Evolutionary conservation across 2,888 invertebrate genomes (phyloP).

Genomic region (Ectemnius cavifrons): DNA sequence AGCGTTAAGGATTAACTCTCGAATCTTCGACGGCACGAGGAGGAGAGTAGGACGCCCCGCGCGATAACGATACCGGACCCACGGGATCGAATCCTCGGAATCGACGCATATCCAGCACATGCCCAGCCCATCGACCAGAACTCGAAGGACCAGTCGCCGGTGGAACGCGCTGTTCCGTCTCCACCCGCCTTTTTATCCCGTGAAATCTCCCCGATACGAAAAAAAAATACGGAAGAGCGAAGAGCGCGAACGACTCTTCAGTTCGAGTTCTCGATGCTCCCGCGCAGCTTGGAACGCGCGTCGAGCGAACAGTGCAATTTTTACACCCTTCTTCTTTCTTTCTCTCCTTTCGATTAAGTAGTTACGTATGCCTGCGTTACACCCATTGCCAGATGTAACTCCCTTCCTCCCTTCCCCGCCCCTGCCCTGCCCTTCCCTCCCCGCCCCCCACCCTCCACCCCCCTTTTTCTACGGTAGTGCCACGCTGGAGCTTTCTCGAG

Average conservation of each 20-base stretch:
- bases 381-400: background rate
- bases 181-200: too few species aligned
- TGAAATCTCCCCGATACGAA: too few species aligned
- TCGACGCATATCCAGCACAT: constrained; percentile 24
- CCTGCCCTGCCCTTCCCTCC: too few species aligned
- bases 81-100: too few species aligned
- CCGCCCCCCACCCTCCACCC: too few species aligned
- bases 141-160: constrained; percentile 4
- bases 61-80: too few species aligned
- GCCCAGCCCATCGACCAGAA: constrained; percentile 42
- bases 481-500: constrained; percentile 43
- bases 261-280: constrained; percentile 21
- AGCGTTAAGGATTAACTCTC: constrained; percentile 32
- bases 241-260: background rate
- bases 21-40: too few species aligned
- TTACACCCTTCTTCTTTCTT: background rate
- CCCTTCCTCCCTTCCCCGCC: background rate
- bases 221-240: too few species aligned
- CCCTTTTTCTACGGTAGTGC: constrained; percentile 37
- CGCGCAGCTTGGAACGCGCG: constrained; percentile 22
- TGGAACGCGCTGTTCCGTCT: too few species aligned
- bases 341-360: constrained; percentile 28
- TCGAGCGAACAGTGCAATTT: constrained; percentile 26
- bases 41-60: too few species aligned
- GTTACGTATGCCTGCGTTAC: constrained; percentile 23